Conservation (phyloP, 2,113 vertebrate species). For the Pan troglodytes region DNA sequence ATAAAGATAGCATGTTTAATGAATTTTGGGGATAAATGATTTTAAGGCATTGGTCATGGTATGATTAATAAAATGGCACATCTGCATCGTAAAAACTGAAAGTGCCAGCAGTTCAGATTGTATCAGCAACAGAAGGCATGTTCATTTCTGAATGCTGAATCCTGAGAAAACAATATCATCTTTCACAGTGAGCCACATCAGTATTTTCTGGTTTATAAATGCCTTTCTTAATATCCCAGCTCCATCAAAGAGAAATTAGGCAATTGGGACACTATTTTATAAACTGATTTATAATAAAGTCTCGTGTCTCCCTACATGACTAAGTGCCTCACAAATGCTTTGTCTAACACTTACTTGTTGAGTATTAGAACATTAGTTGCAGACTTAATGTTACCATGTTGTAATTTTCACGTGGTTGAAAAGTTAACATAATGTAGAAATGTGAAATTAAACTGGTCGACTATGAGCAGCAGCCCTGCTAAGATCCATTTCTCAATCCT, state of each 20-base stretch:
- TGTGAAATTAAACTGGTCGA: slow-evolving; percentile 46
- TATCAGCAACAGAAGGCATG: too few relatives aligned
- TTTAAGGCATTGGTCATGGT: neutral
- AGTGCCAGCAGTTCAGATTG: neutral
- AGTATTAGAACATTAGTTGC: neutral
- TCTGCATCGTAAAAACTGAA: neutral
- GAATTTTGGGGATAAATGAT: neutral
- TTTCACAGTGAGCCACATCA: neutral
- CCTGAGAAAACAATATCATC: neutral
- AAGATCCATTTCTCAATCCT: slow-evolving; percentile 39
- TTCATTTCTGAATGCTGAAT: neutral
- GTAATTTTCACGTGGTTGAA: slow-evolving; percentile 51
- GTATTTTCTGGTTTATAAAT: neutral
- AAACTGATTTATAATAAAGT: slow-evolving; percentile 32
- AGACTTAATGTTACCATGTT: neutral
- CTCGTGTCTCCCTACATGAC: neutral
- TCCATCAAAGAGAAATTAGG: slow-evolving; percentile 27
- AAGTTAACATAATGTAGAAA: slow-evolving; percentile 59
- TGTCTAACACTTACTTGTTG: neutral
- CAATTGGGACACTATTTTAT: neutral
- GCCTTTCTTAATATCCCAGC: neutral
- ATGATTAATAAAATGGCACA: neutral
- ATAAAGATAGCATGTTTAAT: neutral
- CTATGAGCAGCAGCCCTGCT: neutral
- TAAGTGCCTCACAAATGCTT: neutral